These are phyloP conservation scores for Eupeodes luniger DNA, from an alignment of 2,888 invertebrate species.

Conservation along the genomic window DNA sequence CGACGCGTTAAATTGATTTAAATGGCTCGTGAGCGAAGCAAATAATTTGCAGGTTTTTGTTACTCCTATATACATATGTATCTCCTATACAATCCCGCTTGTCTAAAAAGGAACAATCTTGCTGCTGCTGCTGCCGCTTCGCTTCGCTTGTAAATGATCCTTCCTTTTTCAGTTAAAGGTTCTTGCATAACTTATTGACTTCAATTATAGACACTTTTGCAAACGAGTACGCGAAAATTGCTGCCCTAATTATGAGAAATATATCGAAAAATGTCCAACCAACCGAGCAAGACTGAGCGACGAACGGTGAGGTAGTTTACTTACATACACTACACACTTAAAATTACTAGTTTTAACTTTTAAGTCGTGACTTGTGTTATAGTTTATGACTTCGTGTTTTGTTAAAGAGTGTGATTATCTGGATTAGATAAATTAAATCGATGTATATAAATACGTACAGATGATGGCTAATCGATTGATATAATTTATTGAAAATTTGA, in stretches of 20 bases:
- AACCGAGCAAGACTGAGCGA: too few relatives aligned
- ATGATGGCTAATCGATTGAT: conserved; percentile 16
- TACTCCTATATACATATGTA: not conserved
- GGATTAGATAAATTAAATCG: conserved; percentile 47
- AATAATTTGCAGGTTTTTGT: conserved; percentile 81
- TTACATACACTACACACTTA: too few relatives aligned
- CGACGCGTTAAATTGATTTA: conserved; percentile 84
- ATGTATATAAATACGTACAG: not conserved
- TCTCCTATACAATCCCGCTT: conserved; percentile 76
- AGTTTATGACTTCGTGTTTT: conserved; percentile 37
- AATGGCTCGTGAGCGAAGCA: conserved; percentile 84
- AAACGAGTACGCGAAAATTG: conserved; percentile 42
- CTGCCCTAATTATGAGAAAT: conserved; percentile 61
- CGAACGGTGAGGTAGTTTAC: too few relatives aligned
- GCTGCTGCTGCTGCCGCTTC: conserved; percentile 77
- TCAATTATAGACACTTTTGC: conserved; percentile 67
- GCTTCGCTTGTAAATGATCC: not conserved
- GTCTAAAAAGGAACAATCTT: conserved; percentile 83
- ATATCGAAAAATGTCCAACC: not conserved
- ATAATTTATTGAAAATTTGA: conserved; percentile 38
- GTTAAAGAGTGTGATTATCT: conserved; percentile 60
- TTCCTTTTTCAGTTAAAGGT: conserved; percentile 28
- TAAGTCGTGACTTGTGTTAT: conserved; percentile 46
- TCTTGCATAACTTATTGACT: conserved; percentile 60
- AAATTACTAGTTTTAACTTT: conserved; percentile 22